Evolutionary conservation across 2,888 invertebrate genomes (phyloP).

Genomic region (Mythimna ferrago): DNA sequence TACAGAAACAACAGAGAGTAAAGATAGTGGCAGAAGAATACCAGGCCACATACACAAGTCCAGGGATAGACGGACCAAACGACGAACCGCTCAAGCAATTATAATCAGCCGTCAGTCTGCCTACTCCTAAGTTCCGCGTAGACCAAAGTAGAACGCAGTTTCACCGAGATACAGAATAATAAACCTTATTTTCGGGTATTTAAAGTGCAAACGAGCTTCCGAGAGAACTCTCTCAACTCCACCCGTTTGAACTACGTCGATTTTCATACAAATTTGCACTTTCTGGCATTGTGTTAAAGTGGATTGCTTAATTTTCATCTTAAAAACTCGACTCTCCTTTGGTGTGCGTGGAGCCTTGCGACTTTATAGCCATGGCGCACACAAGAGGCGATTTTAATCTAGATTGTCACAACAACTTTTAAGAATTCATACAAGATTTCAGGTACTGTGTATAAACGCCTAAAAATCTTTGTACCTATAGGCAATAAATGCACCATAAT

Average conservation of each 20-base stretch:
- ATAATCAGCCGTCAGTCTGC: background rate
- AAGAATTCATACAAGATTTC: background rate
- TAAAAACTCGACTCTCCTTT: background rate
- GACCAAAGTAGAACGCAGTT: background rate
- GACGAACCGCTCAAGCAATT: background rate
- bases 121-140: background rate
- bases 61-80: background rate
- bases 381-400: background rate
- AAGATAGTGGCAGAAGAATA: background rate
- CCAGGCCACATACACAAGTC: background rate
- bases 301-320: background rate
- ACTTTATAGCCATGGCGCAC: slow-evolving; percentile 3
- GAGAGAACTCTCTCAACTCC: too few relatives aligned
- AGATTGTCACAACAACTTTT: background rate
- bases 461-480: too few relatives aligned
- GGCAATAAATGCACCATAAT: background rate
- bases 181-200: background rate
- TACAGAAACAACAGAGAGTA: background rate
- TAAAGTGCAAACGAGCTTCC: background rate
- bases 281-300: background rate
- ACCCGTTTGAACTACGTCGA: background rate
- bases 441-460: background rate
- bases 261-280: background rate
- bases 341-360: background rate
- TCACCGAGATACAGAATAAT: background rate